These are phyloP conservation scores for Sinocyclocheilus rhinocerous DNA, from an alignment of 2,113 vertebrate species.

Conservation along the genomic window DNA sequence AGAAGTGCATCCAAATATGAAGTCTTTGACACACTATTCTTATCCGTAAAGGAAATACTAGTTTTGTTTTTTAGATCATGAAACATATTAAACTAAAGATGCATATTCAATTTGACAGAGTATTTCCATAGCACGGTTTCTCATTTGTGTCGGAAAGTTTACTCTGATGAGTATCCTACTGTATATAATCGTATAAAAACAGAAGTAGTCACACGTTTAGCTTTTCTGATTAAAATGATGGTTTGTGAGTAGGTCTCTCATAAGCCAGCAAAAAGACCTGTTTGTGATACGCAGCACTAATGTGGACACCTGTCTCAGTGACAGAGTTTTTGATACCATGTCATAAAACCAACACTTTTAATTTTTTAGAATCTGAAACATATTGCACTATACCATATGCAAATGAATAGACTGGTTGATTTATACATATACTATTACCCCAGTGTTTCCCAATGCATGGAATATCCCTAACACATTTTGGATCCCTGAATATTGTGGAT, in stretches of 20 bases:
- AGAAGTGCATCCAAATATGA: not conserved
- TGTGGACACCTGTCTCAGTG: not conserved
- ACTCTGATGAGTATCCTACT: not conserved
- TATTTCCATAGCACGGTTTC: not conserved
- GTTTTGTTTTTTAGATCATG: not conserved
- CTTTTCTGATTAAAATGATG: not conserved
- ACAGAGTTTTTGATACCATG: not conserved
- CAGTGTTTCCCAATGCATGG: not conserved
- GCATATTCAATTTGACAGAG: not conserved
- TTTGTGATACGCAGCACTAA: not conserved
- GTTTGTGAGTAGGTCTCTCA: not conserved
- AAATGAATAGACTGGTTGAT: not conserved
- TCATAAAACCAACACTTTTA: not conserved
- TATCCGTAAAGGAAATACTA: not conserved
- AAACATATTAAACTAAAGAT: not conserved
- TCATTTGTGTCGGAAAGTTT: not conserved
- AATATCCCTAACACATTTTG: not conserved
- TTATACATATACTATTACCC: not conserved
- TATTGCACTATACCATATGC: not conserved
- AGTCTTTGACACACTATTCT: not conserved
- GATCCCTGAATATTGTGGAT: not conserved
- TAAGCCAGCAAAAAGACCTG: not conserved
- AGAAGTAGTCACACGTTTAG: not conserved
- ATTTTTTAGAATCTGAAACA: conserved; percentile 12
- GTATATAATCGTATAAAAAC: not conserved